Evolutionary conservation across 2,113 vertebrate species (phyloP).

Genomic region (Siphamia tubifer): DNA sequence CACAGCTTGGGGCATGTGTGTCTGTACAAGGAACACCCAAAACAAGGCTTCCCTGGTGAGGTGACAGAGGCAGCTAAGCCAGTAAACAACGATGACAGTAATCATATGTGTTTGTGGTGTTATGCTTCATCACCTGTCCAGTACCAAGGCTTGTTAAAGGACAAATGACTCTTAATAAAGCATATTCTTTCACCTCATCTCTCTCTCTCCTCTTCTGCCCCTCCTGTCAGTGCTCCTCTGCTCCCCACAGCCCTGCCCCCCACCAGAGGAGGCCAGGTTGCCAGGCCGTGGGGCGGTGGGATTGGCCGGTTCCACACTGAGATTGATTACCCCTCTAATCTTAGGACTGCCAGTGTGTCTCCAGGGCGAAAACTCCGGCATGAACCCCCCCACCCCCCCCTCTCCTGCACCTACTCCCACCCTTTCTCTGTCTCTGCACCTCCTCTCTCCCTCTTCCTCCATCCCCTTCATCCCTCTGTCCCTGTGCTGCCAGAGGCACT

Average conservation of each 20-base stretch:
- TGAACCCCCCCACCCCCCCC: conserved; percentile 40
- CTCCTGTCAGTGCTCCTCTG: conserved; percentile 52
- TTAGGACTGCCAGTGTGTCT: conserved; percentile 74
- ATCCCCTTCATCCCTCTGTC: conserved; percentile 70
- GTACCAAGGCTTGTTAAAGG: conserved; percentile 75
- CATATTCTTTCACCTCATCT: conserved; percentile 57
- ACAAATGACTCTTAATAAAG: conserved; percentile 80
- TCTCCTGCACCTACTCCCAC: conserved; percentile 42
- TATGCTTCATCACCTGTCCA: conserved; percentile 78
- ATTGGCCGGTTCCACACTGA: conserved; percentile 67
- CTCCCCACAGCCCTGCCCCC: conserved; percentile 59
- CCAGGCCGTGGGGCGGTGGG: conserved; percentile 62
- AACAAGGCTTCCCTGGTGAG: conserved; percentile 62
- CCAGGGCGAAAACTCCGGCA: conserved; percentile 68
- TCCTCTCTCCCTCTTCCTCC: conserved; percentile 61
- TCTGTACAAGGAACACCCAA: conserved; percentile 45
- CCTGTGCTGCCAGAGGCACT: conserved; percentile 71
- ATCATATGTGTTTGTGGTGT: conserved; percentile 76
- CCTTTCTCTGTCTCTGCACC: conserved; percentile 49
- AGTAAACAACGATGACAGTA: conserved; percentile 74
- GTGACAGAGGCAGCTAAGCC: conserved; percentile 63
- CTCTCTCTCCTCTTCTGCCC: conserved; percentile 42
- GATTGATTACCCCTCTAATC: conserved; percentile 79
- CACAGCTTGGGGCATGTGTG: conserved; percentile 8
- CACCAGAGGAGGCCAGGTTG: conserved; percentile 60